Conservation (phyloP, 2,113 vertebrate genomes). For the Saimiri boliviensis region DNA sequence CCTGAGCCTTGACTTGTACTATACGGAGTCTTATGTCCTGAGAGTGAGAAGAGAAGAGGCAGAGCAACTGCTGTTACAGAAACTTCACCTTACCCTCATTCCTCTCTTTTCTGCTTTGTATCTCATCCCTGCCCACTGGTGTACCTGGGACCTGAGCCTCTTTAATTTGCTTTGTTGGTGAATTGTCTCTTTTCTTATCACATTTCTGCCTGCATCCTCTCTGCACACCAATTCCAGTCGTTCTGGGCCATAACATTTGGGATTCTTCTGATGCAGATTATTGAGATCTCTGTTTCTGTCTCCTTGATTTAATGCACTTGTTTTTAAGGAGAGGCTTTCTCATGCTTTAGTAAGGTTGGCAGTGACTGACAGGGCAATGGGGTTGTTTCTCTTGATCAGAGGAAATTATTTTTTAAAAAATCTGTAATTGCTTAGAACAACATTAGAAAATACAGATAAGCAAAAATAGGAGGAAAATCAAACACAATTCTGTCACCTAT, state of each 20-base stretch:
- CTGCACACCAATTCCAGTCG: background rate
- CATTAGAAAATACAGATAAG: background rate
- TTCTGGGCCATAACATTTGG: background rate
- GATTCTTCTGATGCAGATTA: background rate
- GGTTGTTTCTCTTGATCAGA: slow-evolving; percentile 15
- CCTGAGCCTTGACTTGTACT: background rate
- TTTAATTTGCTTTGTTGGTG: background rate
- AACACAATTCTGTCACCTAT: background rate
- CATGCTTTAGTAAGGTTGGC: background rate
- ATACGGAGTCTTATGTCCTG: background rate
- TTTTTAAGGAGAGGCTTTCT: background rate
- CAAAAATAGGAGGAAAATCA: slow-evolving; percentile 19
- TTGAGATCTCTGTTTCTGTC: background rate
- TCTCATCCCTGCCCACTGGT: background rate
- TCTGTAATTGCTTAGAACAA: background rate
- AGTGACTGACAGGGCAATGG: background rate
- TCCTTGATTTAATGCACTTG: background rate
- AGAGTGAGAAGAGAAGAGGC: background rate
- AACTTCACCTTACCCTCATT: background rate
- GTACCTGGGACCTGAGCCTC: background rate
- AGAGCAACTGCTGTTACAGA: background rate
- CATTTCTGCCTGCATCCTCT: background rate
- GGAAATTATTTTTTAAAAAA: background rate
- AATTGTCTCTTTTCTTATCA: background rate
- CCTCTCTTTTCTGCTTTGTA: background rate